A percentile compares a stretch with the other conserved stretches of the same genome.
phyloP scores from a whole-genome alignment of 1,140 invertebrate species.

The Frieseomelitta varia region DNA sequence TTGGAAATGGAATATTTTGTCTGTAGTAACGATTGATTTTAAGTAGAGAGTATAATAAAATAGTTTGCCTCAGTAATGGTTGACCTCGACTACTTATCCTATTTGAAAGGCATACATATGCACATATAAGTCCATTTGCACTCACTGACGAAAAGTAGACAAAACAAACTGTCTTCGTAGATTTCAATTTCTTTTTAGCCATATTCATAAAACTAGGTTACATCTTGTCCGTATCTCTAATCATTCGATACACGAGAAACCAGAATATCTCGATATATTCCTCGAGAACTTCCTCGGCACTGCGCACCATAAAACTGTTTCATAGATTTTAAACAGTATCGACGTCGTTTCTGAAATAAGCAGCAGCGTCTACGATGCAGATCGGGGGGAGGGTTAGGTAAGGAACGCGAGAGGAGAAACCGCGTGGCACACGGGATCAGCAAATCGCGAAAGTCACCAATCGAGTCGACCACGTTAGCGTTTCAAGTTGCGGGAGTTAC shows the following conservation, averaged over 20 bases:
- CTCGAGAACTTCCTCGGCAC: background rate
- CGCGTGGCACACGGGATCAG: background rate
- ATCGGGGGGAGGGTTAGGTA: background rate
- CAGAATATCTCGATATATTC: background rate
- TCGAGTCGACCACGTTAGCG: conserved; percentile 24
- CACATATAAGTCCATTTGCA: too few relatives aligned
- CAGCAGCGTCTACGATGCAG: background rate
- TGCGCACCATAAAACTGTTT: background rate
- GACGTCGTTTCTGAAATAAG: background rate
- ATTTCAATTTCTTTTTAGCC: too few relatives aligned
- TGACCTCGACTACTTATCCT: too few relatives aligned
- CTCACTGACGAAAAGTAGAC: too few relatives aligned
- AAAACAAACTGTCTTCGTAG: too few relatives aligned
- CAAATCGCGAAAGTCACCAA: conserved; percentile 18
- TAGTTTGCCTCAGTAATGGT: too few relatives aligned
- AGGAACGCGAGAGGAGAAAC: background rate
- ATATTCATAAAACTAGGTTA: too few relatives aligned
- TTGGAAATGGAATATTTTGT: too few relatives aligned
- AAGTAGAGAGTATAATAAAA: too few relatives aligned
- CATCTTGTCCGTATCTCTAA: background rate
- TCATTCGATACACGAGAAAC: background rate
- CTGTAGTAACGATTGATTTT: too few relatives aligned
- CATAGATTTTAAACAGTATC: background rate
- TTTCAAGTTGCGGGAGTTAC: background rate
- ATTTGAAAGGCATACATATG: too few relatives aligned